A percentile compares a stretch with the other conserved stretches of the same genome.
Evolutionary conservation across 2,888 invertebrate species (phyloP).

Genomic region (Oxycera nigricornis): DNA sequence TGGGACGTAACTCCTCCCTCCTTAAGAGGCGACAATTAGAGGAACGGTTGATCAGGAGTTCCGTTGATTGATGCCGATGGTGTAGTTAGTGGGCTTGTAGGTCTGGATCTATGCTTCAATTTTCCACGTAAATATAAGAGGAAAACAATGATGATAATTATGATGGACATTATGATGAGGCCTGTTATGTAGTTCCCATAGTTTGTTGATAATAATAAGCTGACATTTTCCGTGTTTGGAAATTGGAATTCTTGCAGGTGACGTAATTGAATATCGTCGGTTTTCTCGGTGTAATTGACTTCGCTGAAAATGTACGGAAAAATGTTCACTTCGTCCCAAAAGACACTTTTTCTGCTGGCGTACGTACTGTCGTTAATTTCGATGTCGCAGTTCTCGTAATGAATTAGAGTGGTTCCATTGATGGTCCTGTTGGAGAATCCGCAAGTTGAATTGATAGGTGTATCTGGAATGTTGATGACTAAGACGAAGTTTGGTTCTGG

Average conservation of each 20-base stretch:
- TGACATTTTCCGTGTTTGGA: neutral
- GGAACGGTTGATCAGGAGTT: neutral
- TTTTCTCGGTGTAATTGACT: neutral
- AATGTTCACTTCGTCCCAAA: neutral
- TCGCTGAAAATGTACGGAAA: neutral
- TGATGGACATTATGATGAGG: no score
- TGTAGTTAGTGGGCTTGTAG: no score
- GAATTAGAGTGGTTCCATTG: neutral
- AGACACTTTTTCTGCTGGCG: no score
- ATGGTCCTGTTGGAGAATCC: neutral
- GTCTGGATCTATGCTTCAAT: no score
- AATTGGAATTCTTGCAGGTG: no score
- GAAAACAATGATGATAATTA: no score
- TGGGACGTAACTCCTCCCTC: no score
- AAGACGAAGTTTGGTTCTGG: neutral
- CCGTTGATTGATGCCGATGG: neutral
- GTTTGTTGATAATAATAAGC: neutral
- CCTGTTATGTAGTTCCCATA: neutral
- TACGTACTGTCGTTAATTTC: no score
- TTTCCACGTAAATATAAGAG: no score
- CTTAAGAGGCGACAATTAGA: neutral
- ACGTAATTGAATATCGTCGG: no score
- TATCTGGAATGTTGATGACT: neutral
- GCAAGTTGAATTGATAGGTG: neutral
- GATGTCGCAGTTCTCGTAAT: neutral